phyloP scores from a whole-genome alignment of 53 echinoderm and acorn worm species.

The Astropecten irregularis region DNA sequence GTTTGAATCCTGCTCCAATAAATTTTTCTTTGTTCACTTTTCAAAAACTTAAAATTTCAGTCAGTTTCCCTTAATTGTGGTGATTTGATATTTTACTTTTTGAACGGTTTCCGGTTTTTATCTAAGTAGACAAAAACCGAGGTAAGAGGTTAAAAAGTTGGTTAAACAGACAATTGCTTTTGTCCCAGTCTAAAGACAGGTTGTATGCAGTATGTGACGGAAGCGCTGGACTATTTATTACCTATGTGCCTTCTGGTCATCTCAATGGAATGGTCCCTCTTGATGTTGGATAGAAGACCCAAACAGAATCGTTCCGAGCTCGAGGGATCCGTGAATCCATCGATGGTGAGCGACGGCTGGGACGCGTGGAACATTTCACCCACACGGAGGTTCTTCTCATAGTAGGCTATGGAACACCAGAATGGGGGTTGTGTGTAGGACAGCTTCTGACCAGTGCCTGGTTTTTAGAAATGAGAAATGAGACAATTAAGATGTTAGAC shows the following conservation, averaged over 20 bases:
- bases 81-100: too few species aligned
- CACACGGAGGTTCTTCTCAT: slow-evolving; percentile 93
- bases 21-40: too few species aligned
- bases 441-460: slow-evolving; percentile 51
- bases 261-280: slow-evolving; percentile 85
- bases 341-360: slow-evolving; percentile 90
- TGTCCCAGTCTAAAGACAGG: too few species aligned
- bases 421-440: slow-evolving; percentile 93
- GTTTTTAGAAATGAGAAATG: not conserved
- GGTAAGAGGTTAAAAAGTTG: too few species aligned
- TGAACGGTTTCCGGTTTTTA: too few species aligned
- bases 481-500: not conserved
- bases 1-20: too few species aligned
- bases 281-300: slow-evolving; percentile 93
- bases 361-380: slow-evolving; percentile 96
- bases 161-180: too few species aligned
- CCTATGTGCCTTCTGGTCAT: slow-evolving; percentile 94
- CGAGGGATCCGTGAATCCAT: slow-evolving; percentile 94
- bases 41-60: too few species aligned
- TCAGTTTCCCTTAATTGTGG: too few species aligned
- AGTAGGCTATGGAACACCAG: slow-evolving; percentile 97
- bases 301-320: slow-evolving; percentile 95
- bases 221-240: too few species aligned
- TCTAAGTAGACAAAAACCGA: too few species aligned
- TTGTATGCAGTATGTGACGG: too few species aligned